These are phyloP conservation scores for Lophochroa leadbeateri DNA, from an alignment of 2,113 vertebrate species.

Conservation along the genomic window DNA sequence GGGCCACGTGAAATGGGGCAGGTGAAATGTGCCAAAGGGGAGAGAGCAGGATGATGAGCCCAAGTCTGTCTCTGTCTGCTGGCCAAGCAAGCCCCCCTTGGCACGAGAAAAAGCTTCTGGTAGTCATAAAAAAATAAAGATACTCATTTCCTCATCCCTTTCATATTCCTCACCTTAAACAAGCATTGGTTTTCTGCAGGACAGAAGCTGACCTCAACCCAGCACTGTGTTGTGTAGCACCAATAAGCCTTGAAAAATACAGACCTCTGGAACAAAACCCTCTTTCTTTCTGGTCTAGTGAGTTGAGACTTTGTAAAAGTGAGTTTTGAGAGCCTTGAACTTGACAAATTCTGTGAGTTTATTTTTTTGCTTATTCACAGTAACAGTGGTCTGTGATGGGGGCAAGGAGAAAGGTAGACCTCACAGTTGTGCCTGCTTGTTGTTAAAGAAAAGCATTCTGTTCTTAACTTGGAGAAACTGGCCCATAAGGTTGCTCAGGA, in stretches of 20 bases:
- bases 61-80: neutral
- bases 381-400: neutral
- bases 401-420: neutral
- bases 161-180: neutral
- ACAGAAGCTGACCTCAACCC: neutral
- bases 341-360: neutral
- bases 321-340: neutral
- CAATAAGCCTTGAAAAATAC: neutral
- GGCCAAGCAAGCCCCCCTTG: neutral
- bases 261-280: neutral
- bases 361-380: neutral
- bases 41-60: neutral
- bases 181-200: neutral
- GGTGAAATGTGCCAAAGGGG: too few species aligned
- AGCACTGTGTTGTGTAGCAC: neutral
- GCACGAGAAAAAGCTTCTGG: neutral
- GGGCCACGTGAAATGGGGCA: too few species aligned
- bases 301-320: neutral
- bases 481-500: neutral
- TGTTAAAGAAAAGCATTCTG: neutral
- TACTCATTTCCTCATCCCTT: neutral
- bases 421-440: neutral
- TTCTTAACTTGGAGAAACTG: neutral
- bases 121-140: neutral
- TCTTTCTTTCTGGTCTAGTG: neutral